A percentile compares a stretch with the other conserved stretches of the same genome.
These are phyloP conservation scores for Brachionus sp. DNA, from an alignment of 1,140 invertebrate genomes.

Conservation along the genomic window DNA sequence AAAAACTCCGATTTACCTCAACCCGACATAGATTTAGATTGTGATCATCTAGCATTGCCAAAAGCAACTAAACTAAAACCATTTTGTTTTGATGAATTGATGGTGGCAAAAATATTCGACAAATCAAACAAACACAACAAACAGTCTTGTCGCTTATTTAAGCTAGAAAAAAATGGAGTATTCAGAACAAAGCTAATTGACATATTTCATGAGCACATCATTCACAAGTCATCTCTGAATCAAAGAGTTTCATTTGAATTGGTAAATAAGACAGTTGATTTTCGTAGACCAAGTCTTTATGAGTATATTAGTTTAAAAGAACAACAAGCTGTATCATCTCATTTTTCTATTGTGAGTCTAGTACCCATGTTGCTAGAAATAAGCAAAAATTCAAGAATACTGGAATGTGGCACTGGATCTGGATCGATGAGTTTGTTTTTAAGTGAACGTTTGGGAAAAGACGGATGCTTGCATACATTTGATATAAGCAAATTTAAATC, in stretches of 20 bases:
- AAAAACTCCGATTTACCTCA: neutral
- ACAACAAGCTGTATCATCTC: conserved; percentile 38
- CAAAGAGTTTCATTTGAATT: neutral
- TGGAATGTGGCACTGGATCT: conserved; percentile 35
- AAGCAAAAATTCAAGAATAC: neutral
- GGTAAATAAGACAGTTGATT: neutral
- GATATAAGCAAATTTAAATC: neutral
- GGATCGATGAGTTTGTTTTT: conserved; percentile 43
- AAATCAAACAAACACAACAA: neutral
- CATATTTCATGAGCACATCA: conserved; percentile 40
- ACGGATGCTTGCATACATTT: conserved; percentile 29
- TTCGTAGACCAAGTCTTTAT: conserved; percentile 18
- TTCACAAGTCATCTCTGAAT: neutral
- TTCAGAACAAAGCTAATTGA: conserved; percentile 23
- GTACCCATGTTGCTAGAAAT: conserved; percentile 31
- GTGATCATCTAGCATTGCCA: neutral
- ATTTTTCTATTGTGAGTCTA: conserved; percentile 40
- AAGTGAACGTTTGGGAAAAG: conserved; percentile 7
- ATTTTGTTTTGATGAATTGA: neutral
- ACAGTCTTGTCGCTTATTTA: conserved; percentile 29
- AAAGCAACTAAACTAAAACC: neutral
- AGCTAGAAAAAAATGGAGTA: conserved; percentile 14
- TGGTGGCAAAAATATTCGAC: neutral
- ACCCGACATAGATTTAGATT: neutral
- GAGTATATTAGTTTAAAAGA: conserved; percentile 30